A percentile compares a stretch with the other conserved stretches of the same genome.
Evolutionary conservation across 2,113 vertebrate species (phyloP).

Genomic region (Lepisosteus osseus): DNA sequence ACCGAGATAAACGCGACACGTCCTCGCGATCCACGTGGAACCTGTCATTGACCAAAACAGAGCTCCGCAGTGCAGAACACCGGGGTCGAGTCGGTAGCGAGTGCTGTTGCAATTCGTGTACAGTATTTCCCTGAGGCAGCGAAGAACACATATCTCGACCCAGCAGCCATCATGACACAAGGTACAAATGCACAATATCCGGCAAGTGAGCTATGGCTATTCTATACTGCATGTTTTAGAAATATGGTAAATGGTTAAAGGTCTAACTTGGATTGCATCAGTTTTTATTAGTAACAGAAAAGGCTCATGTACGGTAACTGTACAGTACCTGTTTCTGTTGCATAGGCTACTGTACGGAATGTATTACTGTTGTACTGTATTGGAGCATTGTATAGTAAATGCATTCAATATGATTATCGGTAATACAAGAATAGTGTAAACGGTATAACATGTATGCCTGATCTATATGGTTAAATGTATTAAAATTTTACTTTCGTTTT

Average conservation of each 20-base stretch:
- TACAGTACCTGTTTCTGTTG: no score
- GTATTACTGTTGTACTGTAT: no score
- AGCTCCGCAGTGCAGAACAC: conserved; percentile 51
- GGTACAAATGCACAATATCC: neutral
- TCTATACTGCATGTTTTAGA: neutral
- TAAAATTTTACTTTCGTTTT: no score
- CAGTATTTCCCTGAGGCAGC: neutral
- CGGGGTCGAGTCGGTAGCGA: conserved; percentile 8
- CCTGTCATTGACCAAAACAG: conserved; percentile 52
- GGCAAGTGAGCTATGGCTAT: conserved; percentile 22
- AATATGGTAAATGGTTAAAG: neutral
- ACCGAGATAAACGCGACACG: conserved; percentile 9
- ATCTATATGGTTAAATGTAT: no score
- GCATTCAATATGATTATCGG: no score
- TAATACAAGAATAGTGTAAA: no score
- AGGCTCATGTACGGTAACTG: no score
- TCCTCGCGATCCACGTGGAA: conserved; percentile 55
- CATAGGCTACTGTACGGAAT: no score
- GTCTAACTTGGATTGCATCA: neutral
- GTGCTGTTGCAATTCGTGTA: neutral
- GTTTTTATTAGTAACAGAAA: no score
- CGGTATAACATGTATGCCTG: no score
- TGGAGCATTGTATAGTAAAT: no score
- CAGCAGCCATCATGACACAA: neutral
- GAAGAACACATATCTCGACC: neutral